Percentiles rank a stretch among this genome's conserved stretches.
These are phyloP conservation scores for Apogon talboti DNA, from an alignment of 2,797 vertebrate species.

Conservation along the genomic window DNA sequence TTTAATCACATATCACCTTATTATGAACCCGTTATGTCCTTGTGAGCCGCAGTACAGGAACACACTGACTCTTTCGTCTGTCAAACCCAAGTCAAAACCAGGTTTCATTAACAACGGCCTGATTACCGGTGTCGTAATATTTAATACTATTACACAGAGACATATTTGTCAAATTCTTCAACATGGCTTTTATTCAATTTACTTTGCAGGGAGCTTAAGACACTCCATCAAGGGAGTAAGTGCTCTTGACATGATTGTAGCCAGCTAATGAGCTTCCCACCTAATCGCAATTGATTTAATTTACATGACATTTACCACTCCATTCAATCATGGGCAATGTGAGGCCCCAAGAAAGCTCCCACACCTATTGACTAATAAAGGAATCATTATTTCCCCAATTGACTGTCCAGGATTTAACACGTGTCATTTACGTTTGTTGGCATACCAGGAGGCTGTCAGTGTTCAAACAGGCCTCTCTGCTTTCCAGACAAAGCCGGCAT, in stretches of 20 bases:
- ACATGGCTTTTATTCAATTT: slow-evolving; percentile 59
- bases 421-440: slow-evolving; percentile 61
- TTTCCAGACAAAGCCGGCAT: slow-evolving; percentile 71
- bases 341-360: slow-evolving; percentile 23
- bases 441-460: slow-evolving; percentile 27
- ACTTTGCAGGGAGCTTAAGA: slow-evolving; percentile 64
- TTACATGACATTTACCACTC: slow-evolving; percentile 79
- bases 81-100: slow-evolving; percentile 13
- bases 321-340: slow-evolving; percentile 66
- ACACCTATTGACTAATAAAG: slow-evolving; percentile 54
- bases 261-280: slow-evolving; percentile 75
- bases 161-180: slow-evolving; percentile 66
- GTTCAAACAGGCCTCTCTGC: slow-evolving; percentile 40
- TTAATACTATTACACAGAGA: slow-evolving; percentile 50
- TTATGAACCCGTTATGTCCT: too few relatives aligned
- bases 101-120: slow-evolving; percentile 36
- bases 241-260: slow-evolving; percentile 72
- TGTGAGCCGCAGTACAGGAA: slow-evolving; percentile 9
- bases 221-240: slow-evolving; percentile 75
- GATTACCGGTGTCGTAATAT: slow-evolving; percentile 64
- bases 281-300: slow-evolving; percentile 81
- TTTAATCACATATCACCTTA: slow-evolving; percentile 30
- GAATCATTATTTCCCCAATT: slow-evolving; percentile 73
- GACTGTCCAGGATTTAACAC: slow-evolving; percentile 61
- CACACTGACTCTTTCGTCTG: background rate